Percentiles rank a stretch among this genome's conserved stretches.
These are phyloP conservation scores for Echeneis naucrates DNA, from an alignment of 2,797 vertebrate genomes.

Conservation along the genomic window DNA sequence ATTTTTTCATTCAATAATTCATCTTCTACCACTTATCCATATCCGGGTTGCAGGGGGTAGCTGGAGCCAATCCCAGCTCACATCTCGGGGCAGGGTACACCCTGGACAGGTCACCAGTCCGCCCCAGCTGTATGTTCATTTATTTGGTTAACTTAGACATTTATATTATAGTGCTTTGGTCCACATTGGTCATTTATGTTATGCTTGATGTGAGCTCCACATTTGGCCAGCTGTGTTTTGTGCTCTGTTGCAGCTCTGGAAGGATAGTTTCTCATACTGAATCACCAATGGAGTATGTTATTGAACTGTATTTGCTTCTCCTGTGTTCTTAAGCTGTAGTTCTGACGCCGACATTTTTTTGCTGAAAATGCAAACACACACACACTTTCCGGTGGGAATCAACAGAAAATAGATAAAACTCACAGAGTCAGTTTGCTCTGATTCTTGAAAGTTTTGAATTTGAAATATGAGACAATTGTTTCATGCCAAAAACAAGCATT, in stretches of 20 bases:
- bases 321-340: background rate
- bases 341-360: background rate
- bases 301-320: background rate
- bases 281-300: conserved; percentile 4
- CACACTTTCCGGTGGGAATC: conserved; percentile 9
- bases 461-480: background rate
- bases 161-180: conserved; percentile 26
- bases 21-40: too few relatives aligned
- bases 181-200: conserved; percentile 10
- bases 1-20: too few relatives aligned
- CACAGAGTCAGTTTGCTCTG: background rate
- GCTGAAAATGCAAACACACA: background rate
- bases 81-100: too few relatives aligned
- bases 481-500: background rate
- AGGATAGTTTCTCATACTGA: conserved; percentile 2
- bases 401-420: conserved; percentile 12
- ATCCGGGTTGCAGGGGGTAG: too few relatives aligned
- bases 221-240: background rate
- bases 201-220: background rate
- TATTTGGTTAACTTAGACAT: conserved; percentile 33
- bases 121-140: conserved; percentile 37
- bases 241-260: background rate
- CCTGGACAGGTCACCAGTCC: too few relatives aligned
- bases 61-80: too few relatives aligned
- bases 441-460: background rate